phyloP scores from a whole-genome alignment of 2,888 invertebrate species.

The Agonopterix arenella region DNA sequence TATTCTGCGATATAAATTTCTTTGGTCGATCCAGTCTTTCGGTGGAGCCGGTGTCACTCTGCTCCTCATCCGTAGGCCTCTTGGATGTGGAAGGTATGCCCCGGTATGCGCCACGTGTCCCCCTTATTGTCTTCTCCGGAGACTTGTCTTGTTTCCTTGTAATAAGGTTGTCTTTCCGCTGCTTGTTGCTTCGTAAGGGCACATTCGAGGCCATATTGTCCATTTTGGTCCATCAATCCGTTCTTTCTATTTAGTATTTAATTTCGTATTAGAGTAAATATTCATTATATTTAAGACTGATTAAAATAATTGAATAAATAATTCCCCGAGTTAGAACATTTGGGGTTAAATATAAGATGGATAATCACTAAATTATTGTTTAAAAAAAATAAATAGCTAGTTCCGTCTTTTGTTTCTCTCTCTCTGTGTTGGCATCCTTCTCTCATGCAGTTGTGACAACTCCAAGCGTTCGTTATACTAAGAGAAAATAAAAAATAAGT shows the following conservation, averaged over 20 bases:
- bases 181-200: slow-evolving; percentile 55
- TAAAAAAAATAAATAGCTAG: slow-evolving; percentile 63
- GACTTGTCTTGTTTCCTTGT: slow-evolving; percentile 72
- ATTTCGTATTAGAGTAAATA: slow-evolving; percentile 10
- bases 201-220: slow-evolving; percentile 70
- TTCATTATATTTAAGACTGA: slow-evolving; percentile 13
- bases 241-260: slow-evolving; percentile 19
- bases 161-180: slow-evolving; percentile 70
- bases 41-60: slow-evolving; percentile 57
- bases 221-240: slow-evolving; percentile 53
- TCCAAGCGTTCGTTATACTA: slow-evolving; percentile 36
- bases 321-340: slow-evolving; percentile 11
- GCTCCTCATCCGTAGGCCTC: slow-evolving; percentile 47
- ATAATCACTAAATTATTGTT: slow-evolving; percentile 46
- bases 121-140: slow-evolving; percentile 69
- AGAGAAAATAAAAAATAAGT: slow-evolving; percentile 31
- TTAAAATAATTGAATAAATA: slow-evolving; percentile 16
- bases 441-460: slow-evolving; percentile 19
- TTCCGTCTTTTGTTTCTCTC: slow-evolving; percentile 74
- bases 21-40: slow-evolving; percentile 71
- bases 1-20: slow-evolving; percentile 68
- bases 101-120: slow-evolving; percentile 64
- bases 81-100: slow-evolving; percentile 63
- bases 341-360: slow-evolving; percentile 33
- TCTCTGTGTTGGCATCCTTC: slow-evolving; percentile 61